A percentile compares a stretch with the other conserved stretches of the same genome.
Evolutionary conservation across 2,797 vertebrate species (phyloP).

Genomic region (Gambusia yucatana): DNA sequence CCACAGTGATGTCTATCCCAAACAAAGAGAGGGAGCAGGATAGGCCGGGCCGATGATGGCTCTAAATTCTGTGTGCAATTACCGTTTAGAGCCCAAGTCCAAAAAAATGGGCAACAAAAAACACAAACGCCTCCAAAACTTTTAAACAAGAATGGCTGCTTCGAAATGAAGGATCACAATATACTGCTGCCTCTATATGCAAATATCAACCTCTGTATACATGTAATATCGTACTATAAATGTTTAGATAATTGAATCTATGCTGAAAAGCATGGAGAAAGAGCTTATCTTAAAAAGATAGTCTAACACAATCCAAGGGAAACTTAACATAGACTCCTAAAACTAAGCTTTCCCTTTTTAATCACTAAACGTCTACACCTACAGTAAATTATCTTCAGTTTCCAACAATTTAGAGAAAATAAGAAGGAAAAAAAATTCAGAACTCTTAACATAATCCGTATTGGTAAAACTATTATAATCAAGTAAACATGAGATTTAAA

Average conservation of each 20-base stretch:
- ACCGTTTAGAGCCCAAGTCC: slow-evolving; percentile 62
- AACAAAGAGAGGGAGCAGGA: slow-evolving; percentile 70
- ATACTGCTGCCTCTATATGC: slow-evolving; percentile 80
- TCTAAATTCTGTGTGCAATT: slow-evolving; percentile 78
- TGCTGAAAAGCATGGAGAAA: slow-evolving; percentile 76
- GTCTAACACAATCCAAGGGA: slow-evolving; percentile 80
- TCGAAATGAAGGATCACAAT: slow-evolving; percentile 78
- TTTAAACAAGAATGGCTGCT: slow-evolving; percentile 59
- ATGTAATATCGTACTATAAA: slow-evolving; percentile 80
- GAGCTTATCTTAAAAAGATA: slow-evolving; percentile 80
- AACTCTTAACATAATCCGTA: slow-evolving; percentile 78
- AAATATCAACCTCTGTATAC: slow-evolving; percentile 82
- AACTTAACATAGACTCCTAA: slow-evolving; percentile 78
- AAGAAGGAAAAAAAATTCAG: slow-evolving; percentile 62
- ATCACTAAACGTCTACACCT: slow-evolving; percentile 81
- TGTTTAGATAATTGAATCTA: slow-evolving; percentile 74
- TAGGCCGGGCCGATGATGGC: slow-evolving; percentile 70
- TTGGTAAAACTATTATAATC: slow-evolving; percentile 78
- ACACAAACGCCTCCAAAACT: slow-evolving; percentile 50
- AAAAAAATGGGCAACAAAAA: slow-evolving; percentile 52
- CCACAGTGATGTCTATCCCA: slow-evolving; percentile 80
- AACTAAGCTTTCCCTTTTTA: slow-evolving; percentile 75
- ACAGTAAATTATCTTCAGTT: slow-evolving; percentile 73
- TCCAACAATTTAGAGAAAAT: slow-evolving; percentile 74
- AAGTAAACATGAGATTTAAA: slow-evolving; percentile 80